Evolutionary conservation across 64 coral and sea anemone genomes (phyloP).

Genomic region (Stichodactyla mertensii): DNA sequence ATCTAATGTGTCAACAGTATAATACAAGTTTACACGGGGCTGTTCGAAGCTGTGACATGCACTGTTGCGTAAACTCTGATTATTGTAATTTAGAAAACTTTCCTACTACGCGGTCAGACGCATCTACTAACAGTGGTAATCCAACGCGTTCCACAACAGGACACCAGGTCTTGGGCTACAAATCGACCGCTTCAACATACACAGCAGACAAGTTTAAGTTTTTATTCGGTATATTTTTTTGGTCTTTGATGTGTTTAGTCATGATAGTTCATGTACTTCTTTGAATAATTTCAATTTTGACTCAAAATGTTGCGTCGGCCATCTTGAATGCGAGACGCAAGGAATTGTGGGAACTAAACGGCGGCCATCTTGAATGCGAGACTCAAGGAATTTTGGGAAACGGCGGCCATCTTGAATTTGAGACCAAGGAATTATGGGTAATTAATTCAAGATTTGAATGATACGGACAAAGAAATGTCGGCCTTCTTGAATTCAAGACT

Average conservation of each 20-base stretch:
- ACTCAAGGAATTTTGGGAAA: neutral
- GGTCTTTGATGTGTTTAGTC: neutral
- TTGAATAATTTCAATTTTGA: neutral
- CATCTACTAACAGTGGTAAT: neutral
- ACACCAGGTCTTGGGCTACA: neutral
- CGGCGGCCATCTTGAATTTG: neutral
- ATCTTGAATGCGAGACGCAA: neutral
- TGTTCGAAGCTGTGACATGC: constrained; percentile 8
- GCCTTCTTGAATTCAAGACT: neutral
- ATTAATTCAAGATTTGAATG: neutral
- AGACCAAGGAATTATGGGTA: neutral
- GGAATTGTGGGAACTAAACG: neutral
- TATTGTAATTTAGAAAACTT: constrained; percentile 6
- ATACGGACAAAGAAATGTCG: neutral
- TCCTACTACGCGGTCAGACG: neutral
- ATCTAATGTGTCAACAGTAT: neutral
- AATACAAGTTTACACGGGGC: neutral
- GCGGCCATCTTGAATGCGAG: neutral
- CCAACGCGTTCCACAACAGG: neutral
- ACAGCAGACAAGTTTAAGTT: neutral
- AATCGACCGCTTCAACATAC: neutral
- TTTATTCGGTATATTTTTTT: neutral
- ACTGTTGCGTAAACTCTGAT: neutral
- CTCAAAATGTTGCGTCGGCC: neutral
- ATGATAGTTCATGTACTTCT: neutral